Evolutionary conservation across 2,888 invertebrate species (phyloP).

Genomic region (Empis stercorea): DNA sequence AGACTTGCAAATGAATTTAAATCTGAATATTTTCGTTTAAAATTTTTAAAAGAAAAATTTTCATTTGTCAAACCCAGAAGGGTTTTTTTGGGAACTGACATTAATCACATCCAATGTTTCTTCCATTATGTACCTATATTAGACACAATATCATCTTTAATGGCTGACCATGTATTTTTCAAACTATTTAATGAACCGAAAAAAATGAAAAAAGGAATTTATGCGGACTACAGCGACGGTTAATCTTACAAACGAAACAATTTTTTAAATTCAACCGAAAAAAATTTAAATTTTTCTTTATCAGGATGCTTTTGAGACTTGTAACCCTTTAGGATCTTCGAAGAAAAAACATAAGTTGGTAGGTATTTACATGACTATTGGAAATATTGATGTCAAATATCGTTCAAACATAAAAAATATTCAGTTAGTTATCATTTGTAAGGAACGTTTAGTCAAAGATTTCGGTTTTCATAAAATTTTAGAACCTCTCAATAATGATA

Average conservation of each 20-base stretch:
- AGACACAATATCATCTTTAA: neutral
- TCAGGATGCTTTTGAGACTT: slow-evolving; percentile 1
- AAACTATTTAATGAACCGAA: neutral
- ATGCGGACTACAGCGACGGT: neutral
- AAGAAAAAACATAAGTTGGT: slow-evolving; percentile 1
- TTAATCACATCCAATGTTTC: neutral
- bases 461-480: slow-evolving; percentile 8
- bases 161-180: neutral
- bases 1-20: neutral
- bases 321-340: neutral
- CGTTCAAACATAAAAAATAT: neutral
- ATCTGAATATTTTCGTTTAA: neutral
- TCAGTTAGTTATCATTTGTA: slow-evolving; percentile 4
- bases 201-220: neutral
- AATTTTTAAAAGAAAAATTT: neutral
- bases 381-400: neutral
- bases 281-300: slow-evolving; percentile 1
- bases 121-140: neutral
- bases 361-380: neutral
- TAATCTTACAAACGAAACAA: neutral
- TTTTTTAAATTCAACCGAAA: neutral
- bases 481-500: slow-evolving; percentile 7
- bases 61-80: neutral
- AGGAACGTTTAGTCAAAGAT: slow-evolving; percentile 8
- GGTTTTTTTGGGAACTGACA: neutral